Base-by-base conservation (phyloP, 2,797 vertebrate genomes). In the Rhabdomys pumilio region DNA sequence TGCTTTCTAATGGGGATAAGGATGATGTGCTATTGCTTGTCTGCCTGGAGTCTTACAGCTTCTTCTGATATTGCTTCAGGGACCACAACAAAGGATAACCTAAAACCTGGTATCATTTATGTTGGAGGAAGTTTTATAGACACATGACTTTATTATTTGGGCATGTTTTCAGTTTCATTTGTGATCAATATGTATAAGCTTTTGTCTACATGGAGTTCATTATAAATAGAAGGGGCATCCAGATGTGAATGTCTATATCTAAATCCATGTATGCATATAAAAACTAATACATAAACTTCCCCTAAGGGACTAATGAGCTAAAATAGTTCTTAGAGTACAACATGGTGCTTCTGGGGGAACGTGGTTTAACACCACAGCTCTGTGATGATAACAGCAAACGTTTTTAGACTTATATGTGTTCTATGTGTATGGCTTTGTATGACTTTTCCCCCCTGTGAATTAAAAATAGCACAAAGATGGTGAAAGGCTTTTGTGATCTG, bases 71-170 rank as follows among this genome's bases (percentile, higher is more conserved):
- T 67, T 67, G 65, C 65, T 67, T 67, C 65, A n/a, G 69, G 69
- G 34, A 93, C 76, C 2, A n/a, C 67, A 75, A 22, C 38, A 31
- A 50, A 87, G 86, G 26, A 69, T 24, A 90, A 89, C 41, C 75
- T 59, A 79, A 80, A 94, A 93, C 89, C 2, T 6, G n/a, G 94
- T 34, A 81, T 47, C 84, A 96, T 38, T 91, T 26, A 17, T 95
- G 95, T 55, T 95, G 63, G 91, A 44, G 41, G 47, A 94, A 41
- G 75, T 80, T 96, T 47, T 86, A 0, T 0, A 96, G 59, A 75
- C 81, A 31, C 44, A 63, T 47, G 41, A 1, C 50, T 24, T 97
- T 93, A n/a, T 67, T 41, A 8, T 92, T 84, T 47, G 77, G 93
- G 31, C 77, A 90, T 96, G 57, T 76, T 93, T 63, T 13, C 13